These are phyloP conservation scores for Anomalospiza imberbis DNA, from an alignment of 2,797 vertebrate species.

Conservation along the genomic window DNA sequence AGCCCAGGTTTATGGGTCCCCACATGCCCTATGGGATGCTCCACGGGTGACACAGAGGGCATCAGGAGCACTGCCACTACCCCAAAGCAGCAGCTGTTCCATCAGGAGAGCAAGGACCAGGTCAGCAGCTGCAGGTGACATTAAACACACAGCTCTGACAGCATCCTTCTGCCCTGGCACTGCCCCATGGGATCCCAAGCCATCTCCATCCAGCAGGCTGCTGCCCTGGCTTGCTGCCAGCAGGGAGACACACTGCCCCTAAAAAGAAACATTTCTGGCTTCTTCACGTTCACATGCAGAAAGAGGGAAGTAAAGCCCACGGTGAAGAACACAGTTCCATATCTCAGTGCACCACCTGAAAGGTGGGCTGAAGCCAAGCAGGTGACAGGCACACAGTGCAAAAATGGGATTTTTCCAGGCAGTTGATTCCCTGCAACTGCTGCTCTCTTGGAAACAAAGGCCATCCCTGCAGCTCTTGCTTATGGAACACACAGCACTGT, in stretches of 20 bases:
- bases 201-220: background rate
- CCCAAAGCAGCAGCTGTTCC: background rate
- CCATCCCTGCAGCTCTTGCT: background rate
- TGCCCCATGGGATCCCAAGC: background rate
- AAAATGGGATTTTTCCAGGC: background rate
- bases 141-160: background rate
- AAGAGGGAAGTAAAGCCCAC: background rate
- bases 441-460: background rate
- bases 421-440: background rate
- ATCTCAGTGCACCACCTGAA: background rate
- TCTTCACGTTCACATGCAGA: background rate
- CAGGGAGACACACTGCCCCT: background rate
- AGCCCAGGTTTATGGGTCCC: background rate
- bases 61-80: background rate
- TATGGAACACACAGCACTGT: accelerated
- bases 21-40: background rate
- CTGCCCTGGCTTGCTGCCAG: background rate
- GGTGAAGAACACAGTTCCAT: background rate
- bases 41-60: background rate
- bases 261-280: background rate
- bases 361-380: background rate
- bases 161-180: background rate
- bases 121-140: background rate
- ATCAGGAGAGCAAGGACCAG: background rate
- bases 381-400: background rate